Percentiles rank a stretch among this genome's conserved stretches.
Evolutionary conservation across 2,797 vertebrate genomes (phyloP).

Genomic region (Buphagus erythrorhynchus): DNA sequence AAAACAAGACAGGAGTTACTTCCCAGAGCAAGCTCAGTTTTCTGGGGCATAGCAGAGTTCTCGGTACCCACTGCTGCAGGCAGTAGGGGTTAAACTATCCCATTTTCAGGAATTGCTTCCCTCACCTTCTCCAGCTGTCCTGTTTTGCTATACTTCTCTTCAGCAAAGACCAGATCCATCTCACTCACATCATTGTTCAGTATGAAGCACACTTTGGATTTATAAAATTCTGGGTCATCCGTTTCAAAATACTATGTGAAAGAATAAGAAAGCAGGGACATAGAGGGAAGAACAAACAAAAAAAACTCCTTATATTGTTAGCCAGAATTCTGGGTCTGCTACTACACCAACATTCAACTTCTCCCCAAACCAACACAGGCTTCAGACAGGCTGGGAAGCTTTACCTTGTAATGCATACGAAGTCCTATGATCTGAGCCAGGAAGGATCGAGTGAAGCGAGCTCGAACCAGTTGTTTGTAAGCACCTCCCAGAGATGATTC

Average conservation of each 20-base stretch:
- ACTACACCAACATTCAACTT: not conserved
- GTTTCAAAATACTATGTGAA: slow-evolving; percentile 94
- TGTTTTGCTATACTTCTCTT: slow-evolving; percentile 95
- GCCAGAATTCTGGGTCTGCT: not conserved
- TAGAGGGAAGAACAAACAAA: not conserved
- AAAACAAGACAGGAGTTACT: not conserved
- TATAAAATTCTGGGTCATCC: slow-evolving; percentile 98
- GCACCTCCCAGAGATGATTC: slow-evolving; percentile 94
- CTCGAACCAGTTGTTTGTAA: slow-evolving; percentile 95
- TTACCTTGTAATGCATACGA: slow-evolving; percentile 98
- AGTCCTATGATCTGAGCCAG: slow-evolving; percentile 98
- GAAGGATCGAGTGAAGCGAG: slow-evolving; percentile 96
- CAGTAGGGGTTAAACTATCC: not conserved
- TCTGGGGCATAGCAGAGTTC: not conserved
- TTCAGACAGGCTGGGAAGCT: not conserved
- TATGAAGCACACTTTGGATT: slow-evolving; percentile 99
- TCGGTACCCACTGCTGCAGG: not conserved
- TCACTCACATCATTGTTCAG: slow-evolving; percentile 98
- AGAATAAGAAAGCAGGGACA: not conserved
- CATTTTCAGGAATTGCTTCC: not conserved
- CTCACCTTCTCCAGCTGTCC: slow-evolving; percentile 98
- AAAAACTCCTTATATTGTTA: not conserved
- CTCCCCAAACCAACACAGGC: not conserved
- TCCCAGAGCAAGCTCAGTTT: not conserved
- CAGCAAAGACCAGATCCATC: slow-evolving; percentile 97